phyloP scores from a whole-genome alignment of 2,888 invertebrate genomes.

The Cheilosia impressa region DNA sequence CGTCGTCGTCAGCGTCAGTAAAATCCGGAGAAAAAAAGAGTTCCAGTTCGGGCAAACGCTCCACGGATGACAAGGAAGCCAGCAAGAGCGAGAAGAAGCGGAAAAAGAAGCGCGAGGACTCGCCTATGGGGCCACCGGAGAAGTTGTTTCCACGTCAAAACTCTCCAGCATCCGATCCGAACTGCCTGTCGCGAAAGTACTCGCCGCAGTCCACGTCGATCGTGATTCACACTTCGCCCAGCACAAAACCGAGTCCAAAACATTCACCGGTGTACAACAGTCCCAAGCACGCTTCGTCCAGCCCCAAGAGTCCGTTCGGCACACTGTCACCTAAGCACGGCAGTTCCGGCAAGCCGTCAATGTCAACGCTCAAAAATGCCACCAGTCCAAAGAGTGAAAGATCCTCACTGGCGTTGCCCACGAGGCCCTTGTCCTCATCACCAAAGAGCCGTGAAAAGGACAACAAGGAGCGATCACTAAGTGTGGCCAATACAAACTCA shows the following conservation, averaged over 20 bases:
- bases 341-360: slow-evolving; percentile 92
- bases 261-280: slow-evolving; percentile 90
- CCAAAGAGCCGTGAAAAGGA: slow-evolving; percentile 81
- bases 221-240: slow-evolving; percentile 69
- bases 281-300: slow-evolving; percentile 90
- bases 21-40: slow-evolving; percentile 83
- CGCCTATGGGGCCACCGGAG: slow-evolving; percentile 87
- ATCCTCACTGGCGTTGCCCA: slow-evolving; percentile 82
- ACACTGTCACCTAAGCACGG: slow-evolving; percentile 92
- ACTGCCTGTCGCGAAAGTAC: slow-evolving; percentile 87
- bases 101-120: slow-evolving; percentile 89
- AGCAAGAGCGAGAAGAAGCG: slow-evolving; percentile 88
- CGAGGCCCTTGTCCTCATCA: slow-evolving; percentile 54
- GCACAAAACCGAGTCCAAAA: slow-evolving; percentile 87
- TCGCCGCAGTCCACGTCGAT: slow-evolving; percentile 86
- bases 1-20: slow-evolving; percentile 13
- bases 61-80: slow-evolving; percentile 81
- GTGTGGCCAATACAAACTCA: slow-evolving; percentile 37
- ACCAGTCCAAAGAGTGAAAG: slow-evolving; percentile 87
- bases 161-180: slow-evolving; percentile 84
- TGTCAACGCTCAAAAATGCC: slow-evolving; percentile 93
- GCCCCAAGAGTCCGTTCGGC: slow-evolving; percentile 90
- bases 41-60: slow-evolving; percentile 80
- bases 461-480: slow-evolving; percentile 80
- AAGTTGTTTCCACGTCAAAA: slow-evolving; percentile 89